These are phyloP conservation scores for Proteles cristata DNA, from an alignment of 2,113 vertebrate species.

Conservation along the genomic window DNA sequence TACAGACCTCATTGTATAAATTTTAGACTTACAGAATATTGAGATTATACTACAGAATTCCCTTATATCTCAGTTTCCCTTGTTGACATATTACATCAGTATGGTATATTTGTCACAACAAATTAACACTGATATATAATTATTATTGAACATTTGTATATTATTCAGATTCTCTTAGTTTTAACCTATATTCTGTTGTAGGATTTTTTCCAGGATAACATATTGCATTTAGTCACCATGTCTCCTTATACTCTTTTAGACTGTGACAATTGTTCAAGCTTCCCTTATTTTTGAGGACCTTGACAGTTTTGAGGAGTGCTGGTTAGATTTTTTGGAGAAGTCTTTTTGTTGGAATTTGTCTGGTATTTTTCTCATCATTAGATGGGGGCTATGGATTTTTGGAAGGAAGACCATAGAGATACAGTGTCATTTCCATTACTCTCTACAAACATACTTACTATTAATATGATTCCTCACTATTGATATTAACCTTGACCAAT, in stretches of 20 bases:
- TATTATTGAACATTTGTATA: neutral
- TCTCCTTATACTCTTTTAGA: neutral
- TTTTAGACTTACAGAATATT: constrained; percentile 1
- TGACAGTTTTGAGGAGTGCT: neutral
- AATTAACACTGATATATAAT: neutral
- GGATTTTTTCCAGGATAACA: neutral
- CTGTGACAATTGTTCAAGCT: neutral
- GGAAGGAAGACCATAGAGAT: neutral
- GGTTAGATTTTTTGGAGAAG: neutral
- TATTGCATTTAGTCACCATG: neutral
- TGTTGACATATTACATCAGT: neutral
- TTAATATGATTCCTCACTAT: neutral
- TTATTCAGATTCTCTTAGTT: constrained; percentile 28
- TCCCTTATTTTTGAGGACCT: neutral
- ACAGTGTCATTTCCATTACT: neutral
- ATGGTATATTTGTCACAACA: neutral
- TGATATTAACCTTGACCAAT: neutral
- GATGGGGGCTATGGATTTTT: neutral
- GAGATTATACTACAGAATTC: neutral
- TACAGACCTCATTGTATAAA: neutral
- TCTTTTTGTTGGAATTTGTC: neutral
- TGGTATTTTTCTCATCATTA: neutral
- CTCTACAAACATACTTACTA: neutral
- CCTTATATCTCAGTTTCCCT: neutral
- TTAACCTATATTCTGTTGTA: neutral